Evolutionary conservation across 37 sponge, comb jelly and placozoan species (phyloP), one percentile per base, ranked within the genome.

Genomic region (Halisarca cf. caerulea): DNA sequence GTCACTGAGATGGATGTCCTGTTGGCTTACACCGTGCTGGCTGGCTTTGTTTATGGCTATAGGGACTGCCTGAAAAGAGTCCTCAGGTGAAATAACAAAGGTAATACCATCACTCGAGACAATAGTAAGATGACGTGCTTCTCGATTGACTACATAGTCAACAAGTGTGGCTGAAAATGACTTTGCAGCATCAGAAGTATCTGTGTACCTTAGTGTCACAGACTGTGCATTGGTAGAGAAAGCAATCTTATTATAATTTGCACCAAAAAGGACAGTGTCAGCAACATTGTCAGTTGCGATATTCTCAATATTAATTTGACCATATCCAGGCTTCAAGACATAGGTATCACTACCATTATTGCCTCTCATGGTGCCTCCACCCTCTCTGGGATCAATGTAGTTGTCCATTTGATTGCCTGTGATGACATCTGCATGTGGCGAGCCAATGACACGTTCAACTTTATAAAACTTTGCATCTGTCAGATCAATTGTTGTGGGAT

Each of bases 321-420:
- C 73, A 24, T 83, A 83, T 24, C n/a, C 41, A 2, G 54, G 32
- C 18, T 44, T 51, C 8, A 83, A 40, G 51, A 83, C 73, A 44
- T 83, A 83, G 7, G 84, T 70, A 33, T 83, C 84, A 41, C 39
- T 70, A n/a, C 82, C 82, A 61, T 61, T 59, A 3, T 35, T 27
- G 9, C 82, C 82, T 42, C 45, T 28, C 66, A 82, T 18, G 24
- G 3, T n/a, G 27, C 28, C 62, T 41, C 41, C 30, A 33, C 66
- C 82, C 11, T 61, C 35, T 38, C 43, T 41, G 59, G 82, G 82
- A 35, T 81, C 82, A 24, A 81, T 81, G 21, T 42, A 27, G 39
- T 42, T 81, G 57, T 83, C 25, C 54, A 39, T 69, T 3, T 39
- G 14, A 43, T 71, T 83, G 23, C 72, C 84, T n/a, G 15, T 47